Base-by-base conservation (phyloP, 1,140 invertebrate genomes). In the Anoplophora glabripennis region DNA sequence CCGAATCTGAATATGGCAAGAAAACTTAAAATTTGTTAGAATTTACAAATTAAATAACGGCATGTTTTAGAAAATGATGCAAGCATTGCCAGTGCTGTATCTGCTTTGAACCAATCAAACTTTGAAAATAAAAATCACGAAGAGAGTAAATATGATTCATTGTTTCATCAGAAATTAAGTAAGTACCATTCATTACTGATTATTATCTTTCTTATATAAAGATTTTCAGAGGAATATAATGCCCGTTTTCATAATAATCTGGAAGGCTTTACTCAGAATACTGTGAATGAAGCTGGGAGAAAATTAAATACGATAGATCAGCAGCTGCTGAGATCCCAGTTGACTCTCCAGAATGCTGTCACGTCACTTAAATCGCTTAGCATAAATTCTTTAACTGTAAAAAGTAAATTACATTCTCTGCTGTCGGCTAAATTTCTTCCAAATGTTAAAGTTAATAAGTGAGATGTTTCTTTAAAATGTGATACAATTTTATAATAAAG, bases 1-100 rank as follows among this genome's bases (percentile, higher is more conserved):
- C 73, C n/a, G 73, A 75, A 65, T 75, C 73, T 12, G 72, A 75
- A 40, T 60, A 67, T 57, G 72, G 69, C 68, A 57, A 57, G 46
- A 65, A 33, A 35, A 18, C 15, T 41, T 47, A 36, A 0, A 54
- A 14, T 47, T 11, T 15, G 3, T 11, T 53, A 10, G 8, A 15
- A 59, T 28, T 15, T 51, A n/a, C 7, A 36, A 15, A 7, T 15
- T 41, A 45, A 45, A 34, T 21, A 9, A 56, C 33, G 1, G 35
- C 38, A 42, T 53, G 53, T 66, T 64, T 10, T 52, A 71, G 69
- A 71, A 61, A 60, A 60, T 59, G 64, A 61, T 36, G 49, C 33
- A 3, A 67, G 66, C 53, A 54, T 69, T 47, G 58, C 62, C 12
- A 72, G 68, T 69, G 65, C 67, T 21, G 55, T 63, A 28, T 72